Evolutionary conservation across 1,140 invertebrate genomes (phyloP).

Genomic region (Aphidius ervi): DNA sequence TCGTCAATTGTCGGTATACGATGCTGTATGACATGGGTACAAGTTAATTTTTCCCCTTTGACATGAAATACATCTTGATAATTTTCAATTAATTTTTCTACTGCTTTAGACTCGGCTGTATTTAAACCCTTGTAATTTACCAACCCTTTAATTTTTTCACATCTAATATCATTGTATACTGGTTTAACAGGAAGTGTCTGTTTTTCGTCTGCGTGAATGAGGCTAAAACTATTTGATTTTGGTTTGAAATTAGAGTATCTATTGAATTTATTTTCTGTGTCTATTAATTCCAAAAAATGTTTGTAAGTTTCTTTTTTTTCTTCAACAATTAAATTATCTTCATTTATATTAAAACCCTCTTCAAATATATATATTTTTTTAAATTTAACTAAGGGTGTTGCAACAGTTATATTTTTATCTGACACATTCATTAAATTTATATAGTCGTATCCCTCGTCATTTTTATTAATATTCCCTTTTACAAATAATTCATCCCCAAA

Average conservation of each 20-base stretch:
- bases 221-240: no score
- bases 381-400: neutral
- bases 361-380: neutral
- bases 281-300: neutral
- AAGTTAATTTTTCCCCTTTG: neutral
- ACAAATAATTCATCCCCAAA: neutral
- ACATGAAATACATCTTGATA: neutral
- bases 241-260: neutral
- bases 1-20: conserved; percentile 9
- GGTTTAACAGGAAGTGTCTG: no score
- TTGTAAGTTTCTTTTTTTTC: neutral
- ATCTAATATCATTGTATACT: no score
- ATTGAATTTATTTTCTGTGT: neutral
- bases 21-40: neutral
- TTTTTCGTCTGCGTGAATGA: no score
- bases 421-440: neutral
- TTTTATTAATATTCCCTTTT: neutral
- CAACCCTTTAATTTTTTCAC: no score
- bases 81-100: no score
- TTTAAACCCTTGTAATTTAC: no score
- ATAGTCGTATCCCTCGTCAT: neutral
- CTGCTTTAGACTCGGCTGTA: no score
- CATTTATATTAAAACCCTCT: neutral
- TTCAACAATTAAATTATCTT: neutral
- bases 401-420: neutral